Conservation (phyloP, 2,113 vertebrate genomes). For the Petrocephalus zakoni region DNA sequence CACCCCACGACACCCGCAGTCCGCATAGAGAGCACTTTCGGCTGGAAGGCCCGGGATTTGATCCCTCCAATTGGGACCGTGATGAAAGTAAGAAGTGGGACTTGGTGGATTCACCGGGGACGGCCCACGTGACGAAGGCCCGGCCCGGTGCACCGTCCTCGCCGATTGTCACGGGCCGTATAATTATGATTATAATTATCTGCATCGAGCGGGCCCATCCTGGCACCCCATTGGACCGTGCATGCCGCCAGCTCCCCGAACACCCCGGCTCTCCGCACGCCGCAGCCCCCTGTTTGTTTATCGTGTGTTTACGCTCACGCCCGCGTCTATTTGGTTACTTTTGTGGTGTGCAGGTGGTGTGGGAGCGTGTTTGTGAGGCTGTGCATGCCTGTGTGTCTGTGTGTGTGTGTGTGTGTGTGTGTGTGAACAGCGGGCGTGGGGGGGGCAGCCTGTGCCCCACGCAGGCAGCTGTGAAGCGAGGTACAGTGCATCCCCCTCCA, state of each 20-base stretch:
- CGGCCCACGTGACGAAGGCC: background rate
- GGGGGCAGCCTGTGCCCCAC: constrained; percentile 59
- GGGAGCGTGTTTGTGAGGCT: background rate
- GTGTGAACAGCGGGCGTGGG: background rate
- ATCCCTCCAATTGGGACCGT: background rate
- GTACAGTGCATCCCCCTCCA: constrained; percentile 60
- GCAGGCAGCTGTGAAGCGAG: constrained; percentile 69
- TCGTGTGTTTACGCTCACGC: background rate
- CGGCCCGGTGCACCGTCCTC: background rate
- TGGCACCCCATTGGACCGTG: background rate
- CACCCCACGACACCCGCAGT: background rate
- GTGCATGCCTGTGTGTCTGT: background rate
- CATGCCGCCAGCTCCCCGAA: background rate
- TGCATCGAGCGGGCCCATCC: background rate
- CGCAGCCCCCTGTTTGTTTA: background rate
- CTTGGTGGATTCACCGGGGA: background rate
- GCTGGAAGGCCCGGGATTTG: background rate
- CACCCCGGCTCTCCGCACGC: background rate
- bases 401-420: background rate
- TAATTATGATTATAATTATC: background rate
- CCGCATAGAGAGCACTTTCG: background rate
- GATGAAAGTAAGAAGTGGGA: background rate
- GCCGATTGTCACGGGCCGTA: background rate
- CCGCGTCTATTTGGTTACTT: background rate
- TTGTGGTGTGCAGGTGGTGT: background rate